phyloP scores from a whole-genome alignment of 2,113 vertebrate species.

The Xenopus tropicalis region DNA sequence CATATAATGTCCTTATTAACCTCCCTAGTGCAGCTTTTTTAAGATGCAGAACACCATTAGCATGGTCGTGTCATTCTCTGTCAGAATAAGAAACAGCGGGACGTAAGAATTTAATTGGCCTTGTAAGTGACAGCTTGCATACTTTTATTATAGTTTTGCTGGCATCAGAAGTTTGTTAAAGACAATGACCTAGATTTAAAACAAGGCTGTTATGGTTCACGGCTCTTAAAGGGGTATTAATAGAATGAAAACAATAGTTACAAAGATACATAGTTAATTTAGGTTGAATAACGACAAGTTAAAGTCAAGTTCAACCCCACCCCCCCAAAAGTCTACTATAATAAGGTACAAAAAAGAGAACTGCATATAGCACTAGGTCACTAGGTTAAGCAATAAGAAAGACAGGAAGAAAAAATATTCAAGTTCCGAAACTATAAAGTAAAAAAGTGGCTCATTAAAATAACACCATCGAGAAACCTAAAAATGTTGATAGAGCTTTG shows the following conservation, averaged over 20 bases:
- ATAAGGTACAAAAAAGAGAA: too few relatives aligned
- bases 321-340: too few relatives aligned
- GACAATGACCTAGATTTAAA: neutral
- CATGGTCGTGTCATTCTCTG: neutral
- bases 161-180: neutral
- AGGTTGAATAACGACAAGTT: too few relatives aligned
- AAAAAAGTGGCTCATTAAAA: too few relatives aligned
- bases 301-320: too few relatives aligned
- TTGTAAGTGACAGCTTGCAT: neutral
- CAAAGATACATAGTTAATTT: too few relatives aligned
- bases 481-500: too few relatives aligned
- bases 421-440: too few relatives aligned
- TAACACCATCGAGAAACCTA: too few relatives aligned
- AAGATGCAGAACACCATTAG: neutral
- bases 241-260: neutral
- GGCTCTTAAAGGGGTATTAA: neutral
- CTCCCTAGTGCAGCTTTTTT: neutral
- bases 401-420: too few relatives aligned
- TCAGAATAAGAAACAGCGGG: slow-evolving; percentile 5
- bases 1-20: neutral
- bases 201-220: neutral
- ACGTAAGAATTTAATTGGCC: neutral
- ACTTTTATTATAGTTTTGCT: neutral
- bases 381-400: too few relatives aligned
- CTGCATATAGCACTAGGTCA: too few relatives aligned